Evolutionary conservation across 2,113 vertebrate species (phyloP), one percentile per base, ranked within the genome.

Genomic region (Trochalopteron elliotii): DNA sequence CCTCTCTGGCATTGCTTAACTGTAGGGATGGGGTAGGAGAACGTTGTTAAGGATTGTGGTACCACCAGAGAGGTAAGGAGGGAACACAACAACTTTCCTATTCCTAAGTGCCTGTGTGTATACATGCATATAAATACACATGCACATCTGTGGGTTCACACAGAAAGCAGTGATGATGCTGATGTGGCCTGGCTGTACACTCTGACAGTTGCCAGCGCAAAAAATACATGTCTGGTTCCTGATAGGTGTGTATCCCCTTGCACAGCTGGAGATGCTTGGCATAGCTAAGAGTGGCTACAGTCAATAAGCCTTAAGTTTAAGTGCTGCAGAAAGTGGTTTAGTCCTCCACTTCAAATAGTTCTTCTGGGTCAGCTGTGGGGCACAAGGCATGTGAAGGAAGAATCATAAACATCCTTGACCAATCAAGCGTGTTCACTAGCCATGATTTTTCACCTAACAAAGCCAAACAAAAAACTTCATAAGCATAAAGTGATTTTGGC

Each of bases 81-180:
- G 11, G 31, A 87, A 67, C 12, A 9, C 16, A 37, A 81, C 21
- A 65, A 45, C 42, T 15, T 74, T 14, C 25, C 60, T 52, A 74
- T 49, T 44, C 33, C 81, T 77, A 64, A 55, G 33, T 22, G 61
- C 5, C 27, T 24, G 13, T 25, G 9, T 57, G 9, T 65, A 44
- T 5, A 15, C 8, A 33, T 3, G 4, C 0, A 0, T 39, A n/a
- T 24, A 63, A 80, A 78, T 31, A 49, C 31, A 75, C 7, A 67
- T 0, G 1, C 20, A 11, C 1, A 0, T 45, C 5, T 27, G 5
- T 4, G 20, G 10, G 7, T 18, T 70, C 78, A 72, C 50, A 86
- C 12, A 37, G 40, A 42, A 60, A 74, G 28, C 2, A 1, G 24
- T 24, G 68, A 47, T 55, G 21, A 11, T 3, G 27, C 33, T 64